Percentiles rank a stretch among this genome's conserved stretches.
phyloP scores from a whole-genome alignment of 2,888 invertebrate species.

The Rugalucina vietnamica region DNA sequence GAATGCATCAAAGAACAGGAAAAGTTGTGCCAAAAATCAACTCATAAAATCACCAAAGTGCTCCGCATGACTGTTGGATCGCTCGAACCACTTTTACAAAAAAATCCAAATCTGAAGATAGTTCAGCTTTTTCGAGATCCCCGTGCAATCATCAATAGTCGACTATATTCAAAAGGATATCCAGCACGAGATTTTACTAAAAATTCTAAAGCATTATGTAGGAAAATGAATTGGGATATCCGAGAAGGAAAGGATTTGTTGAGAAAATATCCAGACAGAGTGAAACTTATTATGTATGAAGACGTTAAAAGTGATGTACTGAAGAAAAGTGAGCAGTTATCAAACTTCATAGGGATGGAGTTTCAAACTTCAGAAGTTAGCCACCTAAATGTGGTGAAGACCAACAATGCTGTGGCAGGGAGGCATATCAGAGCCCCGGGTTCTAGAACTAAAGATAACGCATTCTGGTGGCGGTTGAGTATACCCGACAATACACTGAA shows the following conservation, averaged over 20 bases:
- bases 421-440: neutral
- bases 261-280: conserved; percentile 40
- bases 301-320: conserved; percentile 43
- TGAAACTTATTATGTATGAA: conserved; percentile 55
- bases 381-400: conserved; percentile 31
- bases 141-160: conserved; percentile 49
- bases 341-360: conserved; percentile 53
- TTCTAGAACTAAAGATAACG: conserved; percentile 34
- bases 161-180: conserved; percentile 50
- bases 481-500: neutral
- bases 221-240: conserved; percentile 48
- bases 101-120: conserved; percentile 40
- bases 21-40: conserved; percentile 30
- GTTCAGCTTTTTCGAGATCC: conserved; percentile 54
- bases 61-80: conserved; percentile 47
- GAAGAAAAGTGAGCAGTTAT: conserved; percentile 28
- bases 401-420: neutral
- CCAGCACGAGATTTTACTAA: conserved; percentile 29
- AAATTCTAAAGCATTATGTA: conserved; percentile 41
- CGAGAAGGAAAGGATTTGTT: conserved; percentile 25
- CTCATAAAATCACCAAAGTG: conserved; percentile 48
- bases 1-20: conserved; percentile 34
- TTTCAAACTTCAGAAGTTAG: conserved; percentile 18
- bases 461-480: conserved; percentile 49
- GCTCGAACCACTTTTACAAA: conserved; percentile 31